A percentile compares a stretch with the other conserved stretches of the same genome.
These are phyloP conservation scores for Alcedo atthis DNA, from an alignment of 2,797 vertebrate genomes.

Conservation along the genomic window DNA sequence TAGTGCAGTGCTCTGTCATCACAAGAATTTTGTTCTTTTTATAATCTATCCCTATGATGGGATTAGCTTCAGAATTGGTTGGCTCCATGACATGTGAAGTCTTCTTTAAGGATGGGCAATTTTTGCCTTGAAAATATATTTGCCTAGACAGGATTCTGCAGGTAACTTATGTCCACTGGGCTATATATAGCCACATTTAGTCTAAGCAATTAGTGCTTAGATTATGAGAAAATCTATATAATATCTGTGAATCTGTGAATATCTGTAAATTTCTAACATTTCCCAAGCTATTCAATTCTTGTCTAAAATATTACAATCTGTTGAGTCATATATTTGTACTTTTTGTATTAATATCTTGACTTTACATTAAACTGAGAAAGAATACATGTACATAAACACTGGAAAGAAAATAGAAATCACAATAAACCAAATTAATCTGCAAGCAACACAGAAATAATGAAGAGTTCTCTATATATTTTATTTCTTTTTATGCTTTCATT, in stretches of 20 bases:
- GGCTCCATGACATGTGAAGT: not conserved
- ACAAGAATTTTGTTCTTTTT: conserved; percentile 41
- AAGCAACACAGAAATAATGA: not conserved
- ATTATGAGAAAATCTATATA: too few species aligned
- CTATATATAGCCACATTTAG: not conserved
- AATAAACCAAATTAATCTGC: not conserved
- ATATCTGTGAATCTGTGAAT: too few species aligned
- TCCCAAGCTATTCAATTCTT: not conserved
- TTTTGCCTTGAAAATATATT: not conserved
- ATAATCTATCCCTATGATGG: not conserved
- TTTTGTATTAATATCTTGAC: not conserved
- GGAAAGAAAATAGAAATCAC: not conserved
- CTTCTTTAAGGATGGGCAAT: not conserved
- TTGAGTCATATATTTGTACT: not conserved
- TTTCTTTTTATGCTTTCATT: not conserved
- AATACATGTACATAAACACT: not conserved
- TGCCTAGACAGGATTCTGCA: not conserved
- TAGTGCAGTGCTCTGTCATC: conserved; percentile 31
- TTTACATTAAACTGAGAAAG: not conserved
- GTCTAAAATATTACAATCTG: not conserved
- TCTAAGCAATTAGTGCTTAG: too few species aligned
- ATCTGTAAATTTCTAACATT: not conserved
- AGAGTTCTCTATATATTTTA: not conserved
- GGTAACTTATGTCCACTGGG: not conserved
- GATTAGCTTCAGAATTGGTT: conserved; percentile 5